Evolutionary conservation across 2,888 invertebrate genomes (phyloP), one percentile per base, ranked within the genome.

Genomic region (Caenorhabditis sp.): DNA sequence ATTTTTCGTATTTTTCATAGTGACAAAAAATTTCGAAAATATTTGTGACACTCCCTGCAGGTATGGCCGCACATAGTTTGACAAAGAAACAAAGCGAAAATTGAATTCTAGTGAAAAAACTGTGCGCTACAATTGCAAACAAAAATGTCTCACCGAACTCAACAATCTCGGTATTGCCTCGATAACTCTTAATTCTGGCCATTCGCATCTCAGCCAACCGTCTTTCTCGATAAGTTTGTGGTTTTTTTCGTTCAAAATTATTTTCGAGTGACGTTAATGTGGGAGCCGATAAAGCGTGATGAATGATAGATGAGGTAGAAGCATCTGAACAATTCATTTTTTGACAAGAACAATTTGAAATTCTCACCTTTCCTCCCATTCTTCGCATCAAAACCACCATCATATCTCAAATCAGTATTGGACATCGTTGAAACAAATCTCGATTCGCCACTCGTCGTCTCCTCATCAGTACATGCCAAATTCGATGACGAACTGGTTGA

Each of bases 61-160:
- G n/a, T n/a, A n/a, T n/a, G n/a, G n/a, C n/a, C n/a, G n/a, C n/a
- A n/a, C n/a, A n/a, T n/a, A n/a, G n/a, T n/a, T n/a, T n/a, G n/a
- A n/a, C n/a, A n/a, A n/a, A n/a, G n/a, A n/a, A n/a, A n/a, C n/a
- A n/a, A n/a, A n/a, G n/a, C n/a, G n/a, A n/a, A n/a, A n/a, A n/a
- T n/a, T n/a, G n/a, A n/a, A n/a, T n/a, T n/a, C n/a, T n/a, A n/a
- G n/a, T n/a, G n/a, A n/a, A n/a, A n/a, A n/a, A n/a, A n/a, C n/a
- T n/a, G n/a, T n/a, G n/a, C n/a, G n/a, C n/a, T n/a, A n/a, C n/a
- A n/a, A n/a, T n/a, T n/a, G n/a, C n/a, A n/a, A n/a, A n/a, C n/a
- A n/a, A n/a, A n/a, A n/a, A n/a, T n/a, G n/a, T 54, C 73, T 59
- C 19, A 73, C 73, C 65, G n/a, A 66, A 73, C 55, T 73, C 68